Conservation (phyloP, 2,113 vertebrate species). For the Gnathonemus longibarbis region DNA sequence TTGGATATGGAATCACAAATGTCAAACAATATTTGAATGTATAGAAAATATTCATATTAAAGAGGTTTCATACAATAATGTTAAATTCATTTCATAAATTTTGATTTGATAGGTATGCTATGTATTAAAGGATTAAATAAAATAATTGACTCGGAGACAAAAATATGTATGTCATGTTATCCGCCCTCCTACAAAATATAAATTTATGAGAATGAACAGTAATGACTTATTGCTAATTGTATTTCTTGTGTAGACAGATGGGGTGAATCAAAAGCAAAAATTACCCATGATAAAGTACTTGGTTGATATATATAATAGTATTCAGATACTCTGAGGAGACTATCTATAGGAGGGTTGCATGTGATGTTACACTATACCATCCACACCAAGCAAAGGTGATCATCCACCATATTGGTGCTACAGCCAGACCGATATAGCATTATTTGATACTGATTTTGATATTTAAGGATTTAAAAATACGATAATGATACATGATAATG, state of each 20-base stretch:
- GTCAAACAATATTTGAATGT: not conserved
- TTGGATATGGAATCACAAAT: not conserved
- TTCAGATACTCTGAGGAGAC: not conserved
- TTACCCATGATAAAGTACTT: not conserved
- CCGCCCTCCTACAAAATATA: not conserved
- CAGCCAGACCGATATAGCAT: not conserved
- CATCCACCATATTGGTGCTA: not conserved
- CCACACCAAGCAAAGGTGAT: not conserved
- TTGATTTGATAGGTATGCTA: not conserved
- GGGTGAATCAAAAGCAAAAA: not conserved
- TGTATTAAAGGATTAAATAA: not conserved
- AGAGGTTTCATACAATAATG: not conserved
- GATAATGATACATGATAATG: not conserved
- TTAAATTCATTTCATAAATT: not conserved
- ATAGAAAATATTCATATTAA: not conserved
- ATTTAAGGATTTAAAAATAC: not conserved
- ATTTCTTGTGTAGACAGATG: not conserved
- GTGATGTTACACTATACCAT: not conserved
- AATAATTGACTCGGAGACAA: not conserved
- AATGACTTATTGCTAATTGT: not conserved
- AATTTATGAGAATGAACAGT: not conserved
- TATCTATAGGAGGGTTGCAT: not conserved
- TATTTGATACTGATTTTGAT: not conserved
- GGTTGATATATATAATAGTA: not conserved
- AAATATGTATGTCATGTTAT: not conserved